A percentile compares a stretch with the other conserved stretches of the same genome.
These are phyloP conservation scores for Bubo scandiacus DNA, from an alignment of 2,113 vertebrate species.

Conservation along the genomic window DNA sequence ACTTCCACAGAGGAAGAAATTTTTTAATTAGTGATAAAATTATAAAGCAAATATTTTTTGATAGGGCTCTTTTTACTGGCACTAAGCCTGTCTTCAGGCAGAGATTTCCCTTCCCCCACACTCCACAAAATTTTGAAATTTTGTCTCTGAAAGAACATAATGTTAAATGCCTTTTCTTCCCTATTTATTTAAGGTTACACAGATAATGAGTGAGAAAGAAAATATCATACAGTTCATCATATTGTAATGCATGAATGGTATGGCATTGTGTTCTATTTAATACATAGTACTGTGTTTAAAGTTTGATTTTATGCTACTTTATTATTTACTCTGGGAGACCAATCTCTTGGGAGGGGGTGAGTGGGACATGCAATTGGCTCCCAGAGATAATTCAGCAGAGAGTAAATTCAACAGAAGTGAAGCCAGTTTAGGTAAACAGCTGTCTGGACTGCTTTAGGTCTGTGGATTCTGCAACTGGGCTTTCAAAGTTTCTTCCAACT, in stretches of 20 bases:
- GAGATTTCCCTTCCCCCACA: not conserved
- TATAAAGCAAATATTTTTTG: not conserved
- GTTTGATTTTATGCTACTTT: not conserved
- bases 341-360: not conserved
- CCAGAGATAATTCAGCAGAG: not conserved
- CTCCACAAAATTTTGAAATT: not conserved
- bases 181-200: not conserved
- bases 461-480: not conserved
- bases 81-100: not conserved
- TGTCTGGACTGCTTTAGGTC: not conserved
- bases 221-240: too few species aligned
- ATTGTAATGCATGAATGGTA: not conserved
- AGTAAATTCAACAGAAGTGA: not conserved
- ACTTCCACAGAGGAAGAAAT: not conserved
- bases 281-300: not conserved
- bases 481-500: not conserved
- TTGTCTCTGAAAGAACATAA: not conserved
- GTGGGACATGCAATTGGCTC: not conserved
- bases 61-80: not conserved
- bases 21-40: not conserved
- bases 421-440: not conserved
- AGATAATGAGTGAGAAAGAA: not conserved
- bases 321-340: not conserved
- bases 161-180: not conserved
- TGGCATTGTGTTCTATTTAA: not conserved